A percentile compares a stretch with the other conserved stretches of the same genome.
Evolutionary conservation across 2,113 vertebrate genomes (phyloP).

Genomic region (Serinus canaria): DNA sequence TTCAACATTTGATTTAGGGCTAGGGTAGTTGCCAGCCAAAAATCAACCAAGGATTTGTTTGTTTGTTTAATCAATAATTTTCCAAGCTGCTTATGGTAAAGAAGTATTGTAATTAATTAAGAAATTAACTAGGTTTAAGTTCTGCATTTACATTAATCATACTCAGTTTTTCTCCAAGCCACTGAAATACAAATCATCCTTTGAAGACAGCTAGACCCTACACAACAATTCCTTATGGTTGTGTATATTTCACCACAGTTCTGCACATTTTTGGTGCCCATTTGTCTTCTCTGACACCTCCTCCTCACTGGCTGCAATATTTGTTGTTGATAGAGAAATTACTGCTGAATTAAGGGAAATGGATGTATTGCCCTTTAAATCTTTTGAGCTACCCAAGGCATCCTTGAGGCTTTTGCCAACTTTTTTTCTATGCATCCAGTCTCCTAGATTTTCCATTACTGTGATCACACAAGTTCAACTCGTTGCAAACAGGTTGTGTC

Average conservation of each 20-base stretch:
- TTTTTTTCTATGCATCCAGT: background rate
- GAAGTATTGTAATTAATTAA: constrained; percentile 38
- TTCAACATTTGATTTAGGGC: constrained; percentile 50
- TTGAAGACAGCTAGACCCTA: background rate
- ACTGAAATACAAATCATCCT: background rate
- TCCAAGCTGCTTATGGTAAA: constrained; percentile 31
- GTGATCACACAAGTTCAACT: rapidly evolving
- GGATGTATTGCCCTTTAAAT: background rate
- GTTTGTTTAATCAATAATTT: constrained; percentile 61
- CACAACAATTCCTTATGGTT: background rate
- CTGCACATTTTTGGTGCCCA: background rate
- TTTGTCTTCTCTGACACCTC: background rate
- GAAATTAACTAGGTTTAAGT: constrained; percentile 52
- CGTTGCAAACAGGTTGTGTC: background rate
- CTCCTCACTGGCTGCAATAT: background rate
- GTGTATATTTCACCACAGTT: background rate
- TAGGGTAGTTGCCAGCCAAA: background rate
- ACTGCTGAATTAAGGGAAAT: background rate
- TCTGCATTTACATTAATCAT: constrained; percentile 18
- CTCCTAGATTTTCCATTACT: background rate
- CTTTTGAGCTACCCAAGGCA: background rate
- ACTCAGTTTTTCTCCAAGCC: background rate
- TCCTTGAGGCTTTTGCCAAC: background rate
- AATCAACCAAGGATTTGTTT: constrained; percentile 35
- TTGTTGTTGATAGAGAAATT: background rate